Evolutionary conservation across 2,113 vertebrate species (phyloP), one percentile per base, ranked within the genome.

Genomic region (Salvelinus sp.): DNA sequence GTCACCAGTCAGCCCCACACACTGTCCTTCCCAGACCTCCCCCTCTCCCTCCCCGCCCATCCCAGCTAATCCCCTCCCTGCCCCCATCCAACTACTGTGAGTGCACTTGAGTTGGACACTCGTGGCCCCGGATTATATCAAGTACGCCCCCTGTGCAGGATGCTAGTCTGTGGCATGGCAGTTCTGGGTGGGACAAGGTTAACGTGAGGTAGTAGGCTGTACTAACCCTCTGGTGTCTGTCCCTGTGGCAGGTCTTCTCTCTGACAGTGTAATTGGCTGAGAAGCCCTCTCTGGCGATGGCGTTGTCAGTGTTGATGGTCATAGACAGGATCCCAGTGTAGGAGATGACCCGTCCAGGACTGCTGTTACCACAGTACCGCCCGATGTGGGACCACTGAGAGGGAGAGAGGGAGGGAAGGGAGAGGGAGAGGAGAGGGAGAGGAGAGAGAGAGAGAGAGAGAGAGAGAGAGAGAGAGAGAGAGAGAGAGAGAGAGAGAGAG

Each of bases 241-340:
- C 99, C 98, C 97, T 97, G 95, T 0, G 96, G 94, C 73, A 96
- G 82, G 0, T 96, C 86, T 93, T 94, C 78, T 97, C 95, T 0
- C 96, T 87, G 79, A 97, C 93, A 0, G 94, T 97, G 89, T 97
- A 99, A 93, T 98, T 99, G 73, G 97, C 97, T 4, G 95, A 99
- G 82, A 99, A 99, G 72, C 98, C 98, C 82, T 99, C 98, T 85
- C 98, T 98, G 12, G 98, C 97, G 69, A 99, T 98, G n/a, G 98
- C 98, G 23, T 94, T 99, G 93, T 99, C 98, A 0, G 97, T 97
- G 86, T 97, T 96, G 91, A 99, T 97, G 78, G 95, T 96, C 92
- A 98, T 93, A 5, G 97, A 96, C 67, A 99, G 92, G 76, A 98
- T 97, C 68, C 98, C 98, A 0, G 98, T 98, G 38, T 96, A 96